Evolutionary conservation across 2,113 vertebrate species (phyloP).

Genomic region (Muntiacus reevesi): DNA sequence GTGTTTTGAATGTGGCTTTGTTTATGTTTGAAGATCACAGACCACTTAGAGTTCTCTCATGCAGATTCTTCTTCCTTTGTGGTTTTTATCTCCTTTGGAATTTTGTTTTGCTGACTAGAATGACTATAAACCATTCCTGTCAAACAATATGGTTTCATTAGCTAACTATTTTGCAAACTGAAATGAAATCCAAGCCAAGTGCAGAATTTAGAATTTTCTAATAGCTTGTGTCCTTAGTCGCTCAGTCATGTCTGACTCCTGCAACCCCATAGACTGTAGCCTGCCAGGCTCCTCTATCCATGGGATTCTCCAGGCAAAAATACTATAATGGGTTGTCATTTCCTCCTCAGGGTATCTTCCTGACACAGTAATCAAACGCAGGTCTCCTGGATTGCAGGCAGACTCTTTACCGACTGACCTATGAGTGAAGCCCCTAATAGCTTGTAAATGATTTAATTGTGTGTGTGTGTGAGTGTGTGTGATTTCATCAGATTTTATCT

Average conservation of each 20-base stretch:
- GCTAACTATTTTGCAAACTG: constrained; percentile 16
- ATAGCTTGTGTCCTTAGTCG: constrained; percentile 18
- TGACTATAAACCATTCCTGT: constrained; percentile 60
- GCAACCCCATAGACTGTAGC: background rate
- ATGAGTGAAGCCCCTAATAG: background rate
- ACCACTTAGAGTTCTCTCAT: background rate
- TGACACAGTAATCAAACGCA: background rate
- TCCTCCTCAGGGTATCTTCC: background rate
- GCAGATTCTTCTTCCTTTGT: background rate
- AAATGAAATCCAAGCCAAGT: constrained; percentile 57
- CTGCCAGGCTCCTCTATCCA: background rate
- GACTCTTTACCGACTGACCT: background rate
- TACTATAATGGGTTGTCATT: background rate
- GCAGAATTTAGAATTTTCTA: constrained; percentile 68
- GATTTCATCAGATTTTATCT: constrained; percentile 49
- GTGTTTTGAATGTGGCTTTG: background rate
- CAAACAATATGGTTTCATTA: constrained; percentile 33
- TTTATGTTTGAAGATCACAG: constrained; percentile 13
- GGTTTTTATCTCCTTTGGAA: background rate
- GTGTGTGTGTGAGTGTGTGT: constrained; percentile 25
- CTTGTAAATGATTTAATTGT: constrained; percentile 67
- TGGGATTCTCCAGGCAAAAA: background rate
- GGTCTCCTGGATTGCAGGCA: background rate
- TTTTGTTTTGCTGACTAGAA: background rate
- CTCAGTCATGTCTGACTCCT: background rate